A percentile compares a stretch with the other conserved stretches of the same genome.
Conservation (phyloP, 2,113 vertebrate species). For the Hippocampus comes region DNA sequence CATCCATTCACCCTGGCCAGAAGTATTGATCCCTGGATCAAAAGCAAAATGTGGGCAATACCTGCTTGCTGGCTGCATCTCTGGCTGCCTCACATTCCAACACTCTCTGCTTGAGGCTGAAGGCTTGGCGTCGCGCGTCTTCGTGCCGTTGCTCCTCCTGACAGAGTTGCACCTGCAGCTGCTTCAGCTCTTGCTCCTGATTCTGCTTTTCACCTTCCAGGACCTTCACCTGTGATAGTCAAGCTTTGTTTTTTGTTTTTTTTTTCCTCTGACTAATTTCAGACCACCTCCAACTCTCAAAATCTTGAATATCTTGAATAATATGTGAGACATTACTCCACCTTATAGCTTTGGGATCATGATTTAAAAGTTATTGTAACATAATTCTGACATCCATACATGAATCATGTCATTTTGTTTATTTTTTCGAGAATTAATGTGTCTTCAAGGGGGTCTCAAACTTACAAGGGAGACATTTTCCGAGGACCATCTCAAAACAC, state of each 20-base stretch:
- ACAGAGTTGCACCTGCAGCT: constrained; percentile 66
- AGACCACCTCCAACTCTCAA: not conserved
- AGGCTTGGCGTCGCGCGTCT: constrained; percentile 60
- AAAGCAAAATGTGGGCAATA: constrained; percentile 23
- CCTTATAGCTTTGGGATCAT: too few relatives aligned
- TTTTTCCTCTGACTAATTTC: not conserved
- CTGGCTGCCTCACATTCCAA: constrained; percentile 66
- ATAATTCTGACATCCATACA: too few relatives aligned
- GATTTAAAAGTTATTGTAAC: too few relatives aligned
- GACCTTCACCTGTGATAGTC: constrained; percentile 69
- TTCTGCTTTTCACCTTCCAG: constrained; percentile 69
- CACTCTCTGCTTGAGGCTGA: constrained; percentile 63
- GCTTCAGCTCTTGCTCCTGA: constrained; percentile 63
- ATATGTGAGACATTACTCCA: not conserved
- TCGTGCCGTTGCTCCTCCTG: constrained; percentile 68
- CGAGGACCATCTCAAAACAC: too few relatives aligned
- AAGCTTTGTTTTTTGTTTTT: not conserved
- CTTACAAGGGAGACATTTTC: too few relatives aligned
- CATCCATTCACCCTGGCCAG: too few relatives aligned
- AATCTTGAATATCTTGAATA: not conserved
- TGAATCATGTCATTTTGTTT: too few relatives aligned
- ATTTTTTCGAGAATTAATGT: too few relatives aligned
- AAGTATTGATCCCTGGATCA: not conserved
- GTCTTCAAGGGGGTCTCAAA: too few relatives aligned
- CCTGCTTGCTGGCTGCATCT: constrained; percentile 74